Evolutionary conservation across 2,797 vertebrate genomes (phyloP), one percentile per base, ranked within the genome.

Genomic region (Chlorospingus flavigularis): DNA sequence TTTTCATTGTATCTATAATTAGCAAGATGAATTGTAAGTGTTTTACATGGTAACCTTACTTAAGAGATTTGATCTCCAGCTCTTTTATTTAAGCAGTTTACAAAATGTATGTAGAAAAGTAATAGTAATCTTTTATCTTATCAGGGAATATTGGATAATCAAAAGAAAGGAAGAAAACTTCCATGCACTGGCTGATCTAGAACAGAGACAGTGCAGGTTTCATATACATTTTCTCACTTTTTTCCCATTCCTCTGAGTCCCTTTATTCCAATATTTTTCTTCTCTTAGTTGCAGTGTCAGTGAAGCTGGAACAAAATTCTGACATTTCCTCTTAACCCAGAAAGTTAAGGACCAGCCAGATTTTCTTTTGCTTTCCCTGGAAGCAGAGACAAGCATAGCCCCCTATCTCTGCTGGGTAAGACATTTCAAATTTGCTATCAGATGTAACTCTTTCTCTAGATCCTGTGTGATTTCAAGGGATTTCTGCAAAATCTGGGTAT

Each of bases 1-100:
- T 70, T 84, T 60, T 71, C 19, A 47, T 73, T 75, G 20, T 19
- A 74, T 85, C 82, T 77, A 11, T 82, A 93, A 83, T 92, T 86
- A 94, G 26, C 83, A 75, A 86, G 92, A 86, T 72, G 74, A 91
- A 94, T 92, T 86, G 58, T 39, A 77, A 60, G 67, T 35, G 28
- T 91, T 92, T 92, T 91, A 63, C 47, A 43, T 54, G 61, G 39
- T 91, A 96, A 85, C 39, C 40, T 75, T 61, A n/a, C 40, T 75
- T 92, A 81, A 58, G 14, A 87, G 73, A 71, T 50, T 42, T 37
- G 33, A 43, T 95, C 71, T 90, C 54, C 37, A 72, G 40, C 25
- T 77, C n/a, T 35, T 96, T 95, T 81, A 57, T 33, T 75, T 85
- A 57, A 50, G 23, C 42, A 23, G 48, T 54, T 35, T 91, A 63